A percentile compares a stretch with the other conserved stretches of the same genome.
phyloP scores from a whole-genome alignment of 2,888 invertebrate genomes.

The Protonemura montana region DNA sequence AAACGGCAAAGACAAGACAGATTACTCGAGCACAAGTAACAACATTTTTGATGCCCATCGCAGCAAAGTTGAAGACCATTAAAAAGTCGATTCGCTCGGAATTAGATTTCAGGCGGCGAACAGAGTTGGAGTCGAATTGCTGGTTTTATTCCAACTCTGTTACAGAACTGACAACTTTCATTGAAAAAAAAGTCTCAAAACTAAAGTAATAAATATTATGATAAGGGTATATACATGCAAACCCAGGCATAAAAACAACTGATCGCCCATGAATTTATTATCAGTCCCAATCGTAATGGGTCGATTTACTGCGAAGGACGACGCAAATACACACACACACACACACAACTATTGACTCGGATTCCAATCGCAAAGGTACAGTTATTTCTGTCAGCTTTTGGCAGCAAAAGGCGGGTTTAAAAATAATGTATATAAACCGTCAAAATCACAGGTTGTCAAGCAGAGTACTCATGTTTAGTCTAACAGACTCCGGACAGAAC shows the following conservation, averaged over 20 bases:
- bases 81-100: conserved; percentile 7
- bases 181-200: background rate
- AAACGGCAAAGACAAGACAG: background rate
- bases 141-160: background rate
- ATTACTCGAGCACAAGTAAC: background rate
- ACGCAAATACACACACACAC: background rate
- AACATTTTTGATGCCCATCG: background rate
- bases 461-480: background rate
- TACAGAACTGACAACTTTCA: background rate
- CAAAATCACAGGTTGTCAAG: background rate
- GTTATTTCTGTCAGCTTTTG: conserved; percentile 1
- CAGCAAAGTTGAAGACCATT: background rate
- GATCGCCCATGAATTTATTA: background rate
- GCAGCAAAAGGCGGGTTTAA: background rate
- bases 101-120: background rate
- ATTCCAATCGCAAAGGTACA: background rate
- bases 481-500: background rate
- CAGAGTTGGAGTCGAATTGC: background rate
- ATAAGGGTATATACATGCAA: background rate
- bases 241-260: background rate
- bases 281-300: background rate
- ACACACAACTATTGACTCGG: background rate
- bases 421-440: background rate
- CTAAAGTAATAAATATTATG: background rate
- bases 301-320: background rate